A percentile compares a stretch with the other conserved stretches of the same genome.
Evolutionary conservation across 2,888 invertebrate species (phyloP).

Genomic region (Theodoxus fluviatilis): DNA sequence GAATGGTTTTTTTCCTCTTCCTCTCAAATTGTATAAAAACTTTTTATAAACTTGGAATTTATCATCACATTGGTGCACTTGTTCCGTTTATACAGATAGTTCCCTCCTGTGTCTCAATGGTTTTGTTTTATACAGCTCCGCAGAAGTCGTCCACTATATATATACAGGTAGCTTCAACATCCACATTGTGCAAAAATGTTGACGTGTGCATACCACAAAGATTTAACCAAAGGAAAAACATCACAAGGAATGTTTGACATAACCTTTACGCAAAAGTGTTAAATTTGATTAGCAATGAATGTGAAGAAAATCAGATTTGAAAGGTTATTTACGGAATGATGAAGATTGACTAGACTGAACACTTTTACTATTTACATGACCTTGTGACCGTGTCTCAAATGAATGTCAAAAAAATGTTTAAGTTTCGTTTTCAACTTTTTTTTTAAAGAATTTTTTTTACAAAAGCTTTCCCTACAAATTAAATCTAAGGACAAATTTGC

Average conservation of each 20-base stretch:
- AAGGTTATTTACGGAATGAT: too few relatives aligned
- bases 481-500: too few relatives aligned
- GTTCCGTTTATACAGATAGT: conserved; percentile 19
- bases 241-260: conserved; percentile 5
- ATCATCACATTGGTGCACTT: conserved; percentile 24
- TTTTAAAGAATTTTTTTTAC: conserved; percentile 26
- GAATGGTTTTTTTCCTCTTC: conserved; percentile 25
- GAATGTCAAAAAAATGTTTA: conserved; percentile 5
- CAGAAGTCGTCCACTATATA: conserved; percentile 22
- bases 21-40: conserved; percentile 32
- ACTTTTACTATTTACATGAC: too few relatives aligned
- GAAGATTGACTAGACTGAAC: too few relatives aligned
- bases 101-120: too few relatives aligned
- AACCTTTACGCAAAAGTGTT: conserved; percentile 13
- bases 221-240: conserved; percentile 6
- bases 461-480: too few relatives aligned
- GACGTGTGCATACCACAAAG: conserved; percentile 9
- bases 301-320: conserved; percentile 28
- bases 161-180: conserved; percentile 4
- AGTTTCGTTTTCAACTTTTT: conserved; percentile 22
- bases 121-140: conserved; percentile 24
- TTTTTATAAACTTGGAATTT: conserved; percentile 29
- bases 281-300: neutral
- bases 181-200: conserved; percentile 15
- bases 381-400: neutral